Conservation (phyloP, 1,140 invertebrate species). For the Caenorhabditis latens region DNA sequence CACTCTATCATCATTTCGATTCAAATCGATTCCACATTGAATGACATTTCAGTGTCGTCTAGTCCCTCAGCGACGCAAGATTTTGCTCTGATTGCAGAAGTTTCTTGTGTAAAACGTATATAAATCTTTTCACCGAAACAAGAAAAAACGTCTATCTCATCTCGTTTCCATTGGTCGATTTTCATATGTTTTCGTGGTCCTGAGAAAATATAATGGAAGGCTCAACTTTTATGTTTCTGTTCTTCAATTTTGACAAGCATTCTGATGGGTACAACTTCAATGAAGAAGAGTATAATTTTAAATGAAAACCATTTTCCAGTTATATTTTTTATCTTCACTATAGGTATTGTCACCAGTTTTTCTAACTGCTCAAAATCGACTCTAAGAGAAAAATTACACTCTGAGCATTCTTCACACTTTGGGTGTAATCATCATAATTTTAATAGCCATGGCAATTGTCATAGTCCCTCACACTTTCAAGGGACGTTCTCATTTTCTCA, state of each 20-base stretch:
- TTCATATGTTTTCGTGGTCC: constrained; percentile 27
- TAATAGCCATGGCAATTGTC: constrained; percentile 45
- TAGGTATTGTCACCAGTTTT: too few relatives aligned
- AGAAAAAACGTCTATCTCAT: background rate
- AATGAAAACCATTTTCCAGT: too few relatives aligned
- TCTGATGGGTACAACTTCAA: too few relatives aligned
- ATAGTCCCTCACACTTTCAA: background rate
- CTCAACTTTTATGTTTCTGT: background rate
- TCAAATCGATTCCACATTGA: constrained; percentile 53
- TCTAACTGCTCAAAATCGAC: too few relatives aligned
- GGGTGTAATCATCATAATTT: constrained; percentile 53
- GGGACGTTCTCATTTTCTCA: constrained; percentile 7
- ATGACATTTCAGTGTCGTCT: constrained; percentile 48
- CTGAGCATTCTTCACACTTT: background rate
- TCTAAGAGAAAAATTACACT: background rate
- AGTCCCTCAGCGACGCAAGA: background rate
- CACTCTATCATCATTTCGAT: constrained; percentile 25
- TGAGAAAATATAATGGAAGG: background rate
- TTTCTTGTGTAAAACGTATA: constrained; percentile 29
- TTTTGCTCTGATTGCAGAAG: background rate
- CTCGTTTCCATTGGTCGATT: background rate
- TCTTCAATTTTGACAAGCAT: too few relatives aligned
- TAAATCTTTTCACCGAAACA: constrained; percentile 42
- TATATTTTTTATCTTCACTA: too few relatives aligned
- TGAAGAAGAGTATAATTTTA: too few relatives aligned